A percentile compares a stretch with the other conserved stretches of the same genome.
Evolutionary conservation across 1,140 invertebrate species (phyloP).

Genomic region (Pinna nobilis): DNA sequence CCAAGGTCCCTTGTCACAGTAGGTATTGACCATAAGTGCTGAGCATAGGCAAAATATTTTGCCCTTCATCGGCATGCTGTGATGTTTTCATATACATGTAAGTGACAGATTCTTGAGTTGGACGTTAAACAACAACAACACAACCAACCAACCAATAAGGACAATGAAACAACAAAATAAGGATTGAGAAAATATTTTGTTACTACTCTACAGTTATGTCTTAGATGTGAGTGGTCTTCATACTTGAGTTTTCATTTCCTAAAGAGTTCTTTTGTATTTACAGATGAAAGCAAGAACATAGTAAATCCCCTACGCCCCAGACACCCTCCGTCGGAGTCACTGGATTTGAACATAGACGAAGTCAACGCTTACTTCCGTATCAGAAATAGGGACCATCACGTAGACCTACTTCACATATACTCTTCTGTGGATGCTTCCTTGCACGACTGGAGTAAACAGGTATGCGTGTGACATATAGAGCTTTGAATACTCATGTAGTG

Average conservation of each 20-base stretch:
- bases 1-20: no score
- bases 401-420: conserved; percentile 77
- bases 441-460: conserved; percentile 82
- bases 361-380: conserved; percentile 79
- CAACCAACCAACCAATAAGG: no score
- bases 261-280: not conserved
- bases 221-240: no score
- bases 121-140: no score
- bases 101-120: no score
- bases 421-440: conserved; percentile 78
- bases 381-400: conserved; percentile 74
- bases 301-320: conserved; percentile 26
- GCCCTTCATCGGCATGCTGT: no score
- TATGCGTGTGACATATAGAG: conserved; percentile 42
- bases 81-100: no score
- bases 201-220: no score
- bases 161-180: not conserved
- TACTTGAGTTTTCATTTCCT: no score
- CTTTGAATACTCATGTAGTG: not conserved
- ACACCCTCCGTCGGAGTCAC: conserved; percentile 75
- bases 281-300: conserved; percentile 6
- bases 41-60: no score
- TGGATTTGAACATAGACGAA: conserved; percentile 77
- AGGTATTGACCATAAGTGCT: no score
- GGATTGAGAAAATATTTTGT: no score